Evolutionary conservation across 2,888 invertebrate species (phyloP), one percentile per base, ranked within the genome.

Genomic region (Cosmopolites sordidus): DNA sequence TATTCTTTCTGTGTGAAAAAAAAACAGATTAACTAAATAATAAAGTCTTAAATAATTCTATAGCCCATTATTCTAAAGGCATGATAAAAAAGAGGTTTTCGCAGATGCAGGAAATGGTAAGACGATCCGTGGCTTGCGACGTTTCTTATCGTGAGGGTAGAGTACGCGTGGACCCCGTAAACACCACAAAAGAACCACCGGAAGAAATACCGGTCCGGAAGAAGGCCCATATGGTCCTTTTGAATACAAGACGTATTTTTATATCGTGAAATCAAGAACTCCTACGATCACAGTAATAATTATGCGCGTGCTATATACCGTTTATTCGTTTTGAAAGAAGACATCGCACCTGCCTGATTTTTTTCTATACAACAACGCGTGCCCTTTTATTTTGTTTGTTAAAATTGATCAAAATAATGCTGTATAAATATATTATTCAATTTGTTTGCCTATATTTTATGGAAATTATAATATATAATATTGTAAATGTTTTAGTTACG

Each of bases 151-250:
- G n/a, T n/a, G n/a, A n/a, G n/a, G n/a, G n/a, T n/a, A 30, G 47
- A 41, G 44, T 48, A 58, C 63, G 63, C 61, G 63, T 61, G 62
- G 59, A 58, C 45, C 52, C 54, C 57, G 58, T 58, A 56, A 51
- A 40, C 45, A 51, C 43, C 51, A 63, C 61, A 63, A 63, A 61
- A 55, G 62, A 59, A 37, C 49, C 51, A 58, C 60, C 61, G 63
- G 63, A 63, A 63, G 63, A 61, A 61, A 62, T 59, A 59, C 58
- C 48, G 54, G 59, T 58, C 66, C 64, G 66, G 66, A 66, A 65
- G 63, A 58, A 54, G 56, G 60, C 59, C 59, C 64, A 64, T 62
- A 65, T 64, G 64, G 58, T 48, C 33, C 45, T 51, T 58, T 60
- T 61, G 30, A 48, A 60, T 48, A 58, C 55, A 49, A 51, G 47